Evolutionary conservation across 2,797 vertebrate genomes (phyloP).

Genomic region (Gobionotothen gibberifrons): DNA sequence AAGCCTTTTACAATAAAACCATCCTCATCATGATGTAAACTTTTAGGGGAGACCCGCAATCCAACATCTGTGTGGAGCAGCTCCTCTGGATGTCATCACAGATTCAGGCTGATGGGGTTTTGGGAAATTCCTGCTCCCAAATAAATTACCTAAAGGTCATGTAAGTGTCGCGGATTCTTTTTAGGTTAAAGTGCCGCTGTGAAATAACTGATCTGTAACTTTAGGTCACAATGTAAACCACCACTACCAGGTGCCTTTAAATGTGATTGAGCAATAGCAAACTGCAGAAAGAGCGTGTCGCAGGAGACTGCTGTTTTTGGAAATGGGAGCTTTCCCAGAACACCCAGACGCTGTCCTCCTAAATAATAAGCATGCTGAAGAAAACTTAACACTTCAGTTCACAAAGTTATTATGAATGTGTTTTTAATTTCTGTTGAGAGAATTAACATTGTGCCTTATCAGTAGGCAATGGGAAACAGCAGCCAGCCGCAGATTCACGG

Average conservation of each 20-base stretch:
- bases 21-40: slow-evolving; percentile 26
- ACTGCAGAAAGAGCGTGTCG: slow-evolving; percentile 18
- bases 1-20: neutral
- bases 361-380: neutral
- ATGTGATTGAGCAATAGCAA: neutral
- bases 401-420: slow-evolving; percentile 21
- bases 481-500: slow-evolving; percentile 20
- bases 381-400: slow-evolving; percentile 38
- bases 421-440: neutral
- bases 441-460: neutral
- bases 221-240: slow-evolving; percentile 23
- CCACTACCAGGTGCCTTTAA: slow-evolving; percentile 50
- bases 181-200: neutral
- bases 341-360: slow-evolving; percentile 1
- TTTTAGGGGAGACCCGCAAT: slow-evolving; percentile 30
- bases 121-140: slow-evolving; percentile 13
- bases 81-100: slow-evolving; percentile 39
- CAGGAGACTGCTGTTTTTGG: slow-evolving; percentile 43
- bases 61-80: slow-evolving; percentile 19
- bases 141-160: slow-evolving; percentile 6
- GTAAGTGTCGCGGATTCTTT: neutral
- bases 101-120: slow-evolving; percentile 28
- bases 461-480: slow-evolving; percentile 19
- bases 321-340: slow-evolving; percentile 39
- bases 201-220: slow-evolving; percentile 27